Conservation (phyloP, 2,888 invertebrate species). For the Incurvaria masculella region DNA sequence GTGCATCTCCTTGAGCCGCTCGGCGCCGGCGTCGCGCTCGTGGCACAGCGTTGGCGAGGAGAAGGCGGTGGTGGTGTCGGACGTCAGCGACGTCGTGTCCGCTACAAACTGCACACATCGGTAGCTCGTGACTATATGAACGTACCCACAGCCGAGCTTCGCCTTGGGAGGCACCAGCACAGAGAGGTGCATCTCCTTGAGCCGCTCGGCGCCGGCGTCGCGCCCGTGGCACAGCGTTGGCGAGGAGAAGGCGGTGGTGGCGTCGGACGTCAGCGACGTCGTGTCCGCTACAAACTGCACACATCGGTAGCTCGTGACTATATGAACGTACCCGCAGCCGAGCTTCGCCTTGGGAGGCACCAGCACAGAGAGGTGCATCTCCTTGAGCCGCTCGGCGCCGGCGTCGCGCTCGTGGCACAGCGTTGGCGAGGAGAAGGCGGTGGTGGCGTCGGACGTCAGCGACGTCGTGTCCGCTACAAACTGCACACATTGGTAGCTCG, state of each 20-base stretch:
- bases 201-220: slow-evolving; percentile 52
- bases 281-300: slow-evolving; percentile 72
- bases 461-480: slow-evolving; percentile 62
- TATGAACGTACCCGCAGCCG: slow-evolving; percentile 69
- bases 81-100: slow-evolving; percentile 51
- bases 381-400: slow-evolving; percentile 57
- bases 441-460: slow-evolving; percentile 45
- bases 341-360: slow-evolving; percentile 80
- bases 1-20: slow-evolving; percentile 63
- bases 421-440: slow-evolving; percentile 47
- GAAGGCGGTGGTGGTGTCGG: slow-evolving; percentile 43
- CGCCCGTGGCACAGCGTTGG: slow-evolving; percentile 46
- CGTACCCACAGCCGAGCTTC: slow-evolving; percentile 81
- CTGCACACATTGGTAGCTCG: slow-evolving; percentile 82
- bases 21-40: no score
- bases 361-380: slow-evolving; percentile 72
- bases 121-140: slow-evolving; percentile 57
- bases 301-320: slow-evolving; percentile 72
- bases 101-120: slow-evolving; percentile 84
- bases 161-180: slow-evolving; percentile 79
- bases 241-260: slow-evolving; percentile 40
- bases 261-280: slow-evolving; percentile 54
- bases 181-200: slow-evolving; percentile 68
- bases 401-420: slow-evolving; percentile 45
- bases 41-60: slow-evolving; percentile 46